Evolutionary conservation across 1,140 invertebrate genomes (phyloP).

Genomic region (Penaeus chinensis): DNA sequence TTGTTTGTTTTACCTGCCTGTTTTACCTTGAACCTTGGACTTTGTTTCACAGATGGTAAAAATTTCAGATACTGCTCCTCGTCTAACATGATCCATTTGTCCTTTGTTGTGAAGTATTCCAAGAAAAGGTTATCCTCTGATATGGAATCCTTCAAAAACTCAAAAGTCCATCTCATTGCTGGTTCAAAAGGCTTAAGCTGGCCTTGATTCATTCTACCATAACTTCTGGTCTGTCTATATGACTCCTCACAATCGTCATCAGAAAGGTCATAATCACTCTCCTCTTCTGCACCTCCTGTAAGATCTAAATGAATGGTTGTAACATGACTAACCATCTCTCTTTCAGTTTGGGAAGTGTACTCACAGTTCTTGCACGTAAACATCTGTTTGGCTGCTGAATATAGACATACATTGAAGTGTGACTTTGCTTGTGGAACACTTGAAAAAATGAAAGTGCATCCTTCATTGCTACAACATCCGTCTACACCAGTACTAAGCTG

Average conservation of each 20-base stretch:
- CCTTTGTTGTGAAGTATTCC: neutral
- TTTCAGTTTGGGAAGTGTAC: neutral
- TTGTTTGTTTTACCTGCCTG: neutral
- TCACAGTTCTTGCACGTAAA: conserved; percentile 21
- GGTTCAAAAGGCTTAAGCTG: conserved; percentile 28
- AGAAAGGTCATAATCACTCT: conserved; percentile 30
- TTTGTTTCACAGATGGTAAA: conserved; percentile 20
- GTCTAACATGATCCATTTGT: conserved; percentile 16
- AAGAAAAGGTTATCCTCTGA: conserved; percentile 14
- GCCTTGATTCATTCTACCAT: neutral
- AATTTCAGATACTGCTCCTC: neutral
- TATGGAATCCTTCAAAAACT: conserved; percentile 17
- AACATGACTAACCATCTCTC: conserved; percentile 17
- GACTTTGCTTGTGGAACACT: neutral
- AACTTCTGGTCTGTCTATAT: neutral
- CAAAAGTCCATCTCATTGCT: conserved; percentile 37
- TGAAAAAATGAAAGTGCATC: conserved; percentile 14
- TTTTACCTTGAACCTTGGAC: conserved; percentile 43
- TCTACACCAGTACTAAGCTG: conserved; percentile 1
- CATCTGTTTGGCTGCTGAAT: neutral
- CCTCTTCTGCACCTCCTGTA: neutral
- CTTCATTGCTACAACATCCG: conserved; percentile 19
- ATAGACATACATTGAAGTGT: conserved; percentile 20
- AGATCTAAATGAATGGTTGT: conserved; percentile 22
- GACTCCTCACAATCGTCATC: conserved; percentile 23